These are phyloP conservation scores for Struthio camelus DNA, from an alignment of 2,113 vertebrate species.

Conservation along the genomic window DNA sequence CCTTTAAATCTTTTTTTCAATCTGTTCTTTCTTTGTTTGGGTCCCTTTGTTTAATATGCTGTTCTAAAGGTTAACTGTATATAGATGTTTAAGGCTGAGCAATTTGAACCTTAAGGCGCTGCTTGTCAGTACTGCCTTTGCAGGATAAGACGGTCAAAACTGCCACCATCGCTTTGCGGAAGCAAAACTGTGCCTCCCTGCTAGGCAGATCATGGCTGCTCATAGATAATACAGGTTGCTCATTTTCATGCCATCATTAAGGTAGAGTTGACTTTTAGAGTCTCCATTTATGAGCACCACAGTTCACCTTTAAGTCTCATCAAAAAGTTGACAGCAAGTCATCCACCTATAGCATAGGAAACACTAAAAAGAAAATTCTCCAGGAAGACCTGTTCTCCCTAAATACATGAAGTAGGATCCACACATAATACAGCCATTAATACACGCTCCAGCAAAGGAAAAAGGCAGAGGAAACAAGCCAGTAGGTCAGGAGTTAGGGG, in stretches of 20 bases:
- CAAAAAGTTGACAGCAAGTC: neutral
- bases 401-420: neutral
- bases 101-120: neutral
- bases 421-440: neutral
- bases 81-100: slow-evolving; percentile 25
- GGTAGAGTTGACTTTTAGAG: neutral
- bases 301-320: neutral
- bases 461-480: neutral
- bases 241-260: rapidly evolving
- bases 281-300: neutral
- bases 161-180: neutral
- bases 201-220: neutral
- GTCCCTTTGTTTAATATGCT: neutral
- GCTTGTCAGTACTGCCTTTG: neutral
- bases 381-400: neutral
- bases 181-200: neutral
- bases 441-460: neutral
- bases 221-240: neutral
- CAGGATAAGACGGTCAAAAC: neutral
- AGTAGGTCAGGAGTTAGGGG: neutral
- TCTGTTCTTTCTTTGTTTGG: slow-evolving; percentile 13
- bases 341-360: neutral
- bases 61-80: slow-evolving; percentile 41
- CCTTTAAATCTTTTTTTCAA: slow-evolving; percentile 11
- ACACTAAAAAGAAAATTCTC: neutral